Base-by-base conservation (phyloP, 1,140 invertebrate species). In the Nephotettix cincticeps region DNA sequence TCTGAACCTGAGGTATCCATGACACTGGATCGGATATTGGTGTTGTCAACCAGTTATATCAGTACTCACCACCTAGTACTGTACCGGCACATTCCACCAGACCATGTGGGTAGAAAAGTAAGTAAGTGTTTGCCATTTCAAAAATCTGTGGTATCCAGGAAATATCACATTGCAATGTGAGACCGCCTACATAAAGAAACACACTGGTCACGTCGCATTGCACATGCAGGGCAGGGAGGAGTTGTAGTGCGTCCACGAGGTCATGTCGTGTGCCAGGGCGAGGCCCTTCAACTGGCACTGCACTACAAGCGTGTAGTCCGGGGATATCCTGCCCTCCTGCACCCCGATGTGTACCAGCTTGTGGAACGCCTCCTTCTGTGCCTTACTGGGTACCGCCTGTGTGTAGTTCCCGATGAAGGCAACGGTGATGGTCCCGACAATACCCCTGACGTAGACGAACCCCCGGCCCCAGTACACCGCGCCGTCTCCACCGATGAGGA, bases 201-300 rank as follows among this genome's bases (percentile, higher is more conserved):
- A 36, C 32, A 36, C 14, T 36, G 4, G 4, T 36, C 32, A 36
- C 32, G 4, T 14, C 32, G 4, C 32, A 14, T 4, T 51, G n/a
- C 47, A 51, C 21, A 4, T n/a, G 17, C 6, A 3, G 6, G 47
- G 47, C n/a, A 51, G 21, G 4, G 17, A 19, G n/a, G 17, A 4
- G 21, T 51, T 23, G 21, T 11, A 91, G 73, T 91, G 85, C 0
- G 83, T 77, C 91, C 90, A 92, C 0, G 77, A 85, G 29, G 84
- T 79, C 27, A 93, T 88, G 69, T 88, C 85, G 0, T 84, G 73
- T 69, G 78, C 91, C 0, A 92, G 78, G 0, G 81, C 77, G 0
- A 87, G 80, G 0, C 91, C 91, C 0, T 82, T 80, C 0, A 89
- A 84, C 80, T 93, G 91, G 45, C 88, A 80, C 73, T 92, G 91